phyloP scores from a whole-genome alignment of 2,797 vertebrate genomes.

The Labroides dimidiatus region DNA sequence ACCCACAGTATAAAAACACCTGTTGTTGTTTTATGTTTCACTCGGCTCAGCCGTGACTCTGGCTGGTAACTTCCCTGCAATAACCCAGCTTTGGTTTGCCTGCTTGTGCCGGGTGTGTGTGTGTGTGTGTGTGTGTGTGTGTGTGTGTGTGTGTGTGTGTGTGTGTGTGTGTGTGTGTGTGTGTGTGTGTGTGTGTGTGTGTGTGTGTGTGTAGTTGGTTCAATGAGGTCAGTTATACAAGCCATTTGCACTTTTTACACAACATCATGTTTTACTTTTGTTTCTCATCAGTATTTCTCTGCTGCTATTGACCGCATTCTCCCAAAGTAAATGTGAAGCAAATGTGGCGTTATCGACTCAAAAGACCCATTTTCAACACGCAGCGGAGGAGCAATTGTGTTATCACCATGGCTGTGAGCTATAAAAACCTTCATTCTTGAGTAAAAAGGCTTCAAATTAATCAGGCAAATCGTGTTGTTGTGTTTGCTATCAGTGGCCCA shows the following conservation, averaged over 20 bases:
- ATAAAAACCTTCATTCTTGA: conserved; percentile 63
- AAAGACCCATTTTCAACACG: conserved; percentile 42
- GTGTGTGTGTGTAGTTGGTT: conserved; percentile 2
- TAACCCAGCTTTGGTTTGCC: too few relatives aligned
- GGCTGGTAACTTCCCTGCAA: too few relatives aligned
- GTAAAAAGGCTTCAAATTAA: conserved; percentile 71
- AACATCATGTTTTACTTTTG: conserved; percentile 13
- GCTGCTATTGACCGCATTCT: conserved; percentile 37
- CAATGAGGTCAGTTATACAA: not conserved
- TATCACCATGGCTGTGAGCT: conserved; percentile 63
- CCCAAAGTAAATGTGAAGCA: conserved; percentile 45
- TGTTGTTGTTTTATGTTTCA: conserved; percentile 20
- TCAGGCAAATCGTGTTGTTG: conserved; percentile 63
- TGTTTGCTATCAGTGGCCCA: conserved; percentile 51
- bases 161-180: too few relatives aligned
- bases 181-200: conserved; percentile 14
- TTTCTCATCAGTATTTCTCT: conserved; percentile 29
- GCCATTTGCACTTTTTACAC: conserved; percentile 15
- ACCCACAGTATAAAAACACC: conserved; percentile 14
- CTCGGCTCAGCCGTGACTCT: conserved; percentile 26
- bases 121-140: too few relatives aligned
- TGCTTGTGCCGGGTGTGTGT: too few relatives aligned
- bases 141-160: too few relatives aligned
- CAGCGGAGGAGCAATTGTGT: conserved; percentile 50
- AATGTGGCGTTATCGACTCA: conserved; percentile 60